Conservation (phyloP, 1,140 invertebrate species). For the Psix sp. region DNA sequence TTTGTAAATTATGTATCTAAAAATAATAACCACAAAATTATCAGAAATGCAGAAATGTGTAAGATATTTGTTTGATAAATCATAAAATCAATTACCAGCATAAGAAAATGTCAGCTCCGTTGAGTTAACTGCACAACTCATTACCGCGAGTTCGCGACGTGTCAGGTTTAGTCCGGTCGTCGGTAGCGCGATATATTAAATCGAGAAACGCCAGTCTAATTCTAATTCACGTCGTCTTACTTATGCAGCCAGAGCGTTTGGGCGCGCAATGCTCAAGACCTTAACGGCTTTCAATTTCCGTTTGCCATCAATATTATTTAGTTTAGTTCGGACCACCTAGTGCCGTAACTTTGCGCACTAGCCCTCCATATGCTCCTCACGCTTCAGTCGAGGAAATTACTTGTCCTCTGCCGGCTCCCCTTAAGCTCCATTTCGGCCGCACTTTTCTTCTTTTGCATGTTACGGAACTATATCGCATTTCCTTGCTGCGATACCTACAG, state of each 20-base stretch:
- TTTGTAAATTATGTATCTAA: too few relatives aligned
- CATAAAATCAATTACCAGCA: too few relatives aligned
- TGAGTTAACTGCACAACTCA: slow-evolving; percentile 10
- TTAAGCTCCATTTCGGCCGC: slow-evolving; percentile 20
- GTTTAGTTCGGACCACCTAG: slow-evolving; percentile 74
- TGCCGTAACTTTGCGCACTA: slow-evolving; percentile 56
- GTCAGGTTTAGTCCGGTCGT: slow-evolving; percentile 26
- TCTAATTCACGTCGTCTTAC: slow-evolving; percentile 74
- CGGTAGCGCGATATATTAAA: slow-evolving; percentile 35
- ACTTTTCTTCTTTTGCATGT: slow-evolving; percentile 52
- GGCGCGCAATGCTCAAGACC: slow-evolving; percentile 69
- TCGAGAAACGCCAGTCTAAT: slow-evolving; percentile 67
- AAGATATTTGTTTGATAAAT: too few relatives aligned
- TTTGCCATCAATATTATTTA: slow-evolving; percentile 78
- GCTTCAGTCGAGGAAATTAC: slow-evolving; percentile 76
- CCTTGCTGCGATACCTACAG: slow-evolving; percentile 32
- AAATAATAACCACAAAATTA: too few relatives aligned
- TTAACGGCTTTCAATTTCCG: slow-evolving; percentile 78
- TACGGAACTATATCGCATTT: slow-evolving; percentile 51
- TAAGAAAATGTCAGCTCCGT: too few relatives aligned
- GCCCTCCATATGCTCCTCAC: slow-evolving; percentile 70
- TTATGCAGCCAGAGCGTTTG: slow-evolving; percentile 71
- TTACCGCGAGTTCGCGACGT: slow-evolving; percentile 25
- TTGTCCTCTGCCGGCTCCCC: slow-evolving; percentile 66
- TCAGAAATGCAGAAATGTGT: too few relatives aligned